Evolutionary conservation across 2,113 vertebrate genomes (phyloP).

Genomic region (cattle (Bos taurus)): ARS-UCD2.0 NC_037340.1:57623501-57624000

Average conservation of each 20-base stretch:
- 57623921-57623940: background rate
- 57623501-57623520: constrained; percentile 84
- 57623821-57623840: fast-evolving
- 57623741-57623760: fast-evolving
- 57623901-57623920: background rate
- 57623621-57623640: fast-evolving
- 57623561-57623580: fast-evolving
- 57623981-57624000: background rate
- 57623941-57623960: fast-evolving
- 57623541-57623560: fast-evolving
- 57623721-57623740: background rate
- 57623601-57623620: background rate
- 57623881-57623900: background rate
- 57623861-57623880: background rate
- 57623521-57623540: constrained; percentile 19
- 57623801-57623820: too few relatives aligned
- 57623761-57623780: fast-evolving
- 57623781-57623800: background rate
- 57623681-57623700: background rate
- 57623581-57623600: fast-evolving
- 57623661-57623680: background rate
- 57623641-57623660: fast-evolving
- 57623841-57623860: fast-evolving
- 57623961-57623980: background rate
- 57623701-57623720: background rate